These are phyloP conservation scores for Catotricha subobsoleta DNA, from an alignment of 2,888 invertebrate genomes.

Conservation along the genomic window DNA sequence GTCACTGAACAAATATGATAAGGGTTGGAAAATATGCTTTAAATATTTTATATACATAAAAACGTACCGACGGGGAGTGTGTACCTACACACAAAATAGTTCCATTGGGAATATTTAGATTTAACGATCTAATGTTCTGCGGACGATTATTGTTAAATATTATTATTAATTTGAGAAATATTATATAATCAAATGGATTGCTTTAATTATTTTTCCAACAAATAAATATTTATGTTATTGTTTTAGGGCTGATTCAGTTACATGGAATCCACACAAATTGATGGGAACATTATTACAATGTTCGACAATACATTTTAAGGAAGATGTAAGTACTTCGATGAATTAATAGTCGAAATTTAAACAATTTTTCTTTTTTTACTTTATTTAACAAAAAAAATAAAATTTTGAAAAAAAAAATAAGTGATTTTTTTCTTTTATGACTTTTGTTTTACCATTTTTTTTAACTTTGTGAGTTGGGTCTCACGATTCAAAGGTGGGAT, in stretches of 20 bases:
- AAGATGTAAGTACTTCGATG: conserved; percentile 55
- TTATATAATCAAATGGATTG: not conserved
- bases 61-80: not conserved
- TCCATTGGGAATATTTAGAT: conserved; percentile 2
- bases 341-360: not conserved
- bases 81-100: not conserved
- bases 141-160: not conserved
- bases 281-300: conserved; percentile 96
- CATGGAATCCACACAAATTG: conserved; percentile 99
- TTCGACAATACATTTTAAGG: conserved; percentile 91
- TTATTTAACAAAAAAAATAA: not conserved
- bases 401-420: no score
- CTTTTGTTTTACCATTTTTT: no score
- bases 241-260: conserved; percentile 81
- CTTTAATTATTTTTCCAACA: not conserved
- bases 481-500: no score
- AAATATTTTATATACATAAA: not conserved
- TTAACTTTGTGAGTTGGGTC: no score
- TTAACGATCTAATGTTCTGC: not conserved
- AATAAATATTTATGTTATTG: conserved; percentile 8
- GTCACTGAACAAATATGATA: conserved; percentile 9
- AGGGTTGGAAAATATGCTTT: not conserved
- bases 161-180: no score
- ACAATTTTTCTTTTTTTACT: not conserved
- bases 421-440: no score